A percentile compares a stretch with the other conserved stretches of the same genome.
phyloP scores from a whole-genome alignment of 2,113 vertebrate species.

The Fregata magnificens region DNA sequence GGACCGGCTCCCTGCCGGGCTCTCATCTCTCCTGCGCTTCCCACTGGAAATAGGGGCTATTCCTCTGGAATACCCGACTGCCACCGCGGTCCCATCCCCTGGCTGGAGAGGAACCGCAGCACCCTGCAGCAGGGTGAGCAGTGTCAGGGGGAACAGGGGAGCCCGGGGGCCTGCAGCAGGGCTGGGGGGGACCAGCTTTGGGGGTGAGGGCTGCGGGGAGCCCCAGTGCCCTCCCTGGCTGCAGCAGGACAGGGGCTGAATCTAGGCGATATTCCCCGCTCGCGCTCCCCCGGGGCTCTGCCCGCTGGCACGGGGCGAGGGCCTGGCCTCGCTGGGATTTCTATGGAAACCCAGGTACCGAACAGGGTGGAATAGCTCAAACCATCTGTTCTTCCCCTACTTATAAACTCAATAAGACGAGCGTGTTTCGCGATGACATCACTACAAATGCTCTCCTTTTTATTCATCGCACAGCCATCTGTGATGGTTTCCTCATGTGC shows the following conservation, averaged over 20 bases:
- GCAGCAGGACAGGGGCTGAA: background rate
- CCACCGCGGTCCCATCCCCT: rapidly evolving
- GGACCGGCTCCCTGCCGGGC: rapidly evolving
- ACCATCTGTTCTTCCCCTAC: constrained; percentile 66
- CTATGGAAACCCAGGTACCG: constrained; percentile 51
- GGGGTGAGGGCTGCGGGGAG: background rate
- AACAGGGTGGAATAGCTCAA: background rate
- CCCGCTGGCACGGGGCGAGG: rapidly evolving
- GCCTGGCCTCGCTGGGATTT: background rate
- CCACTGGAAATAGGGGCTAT: background rate
- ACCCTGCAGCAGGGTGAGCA: background rate
- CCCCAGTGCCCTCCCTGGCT: background rate
- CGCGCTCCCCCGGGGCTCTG: background rate
- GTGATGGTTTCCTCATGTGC: constrained; percentile 3
- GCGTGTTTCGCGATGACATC: constrained; percentile 13
- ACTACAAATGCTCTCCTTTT: constrained; percentile 23
- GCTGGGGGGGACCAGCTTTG: background rate
- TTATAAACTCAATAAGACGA: constrained; percentile 33
- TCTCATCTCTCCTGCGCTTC: background rate
- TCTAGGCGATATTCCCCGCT: rapidly evolving
- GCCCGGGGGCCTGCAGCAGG: background rate
- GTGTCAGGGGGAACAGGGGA: rapidly evolving
- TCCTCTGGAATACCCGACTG: rapidly evolving
- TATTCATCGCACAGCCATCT: constrained; percentile 40
- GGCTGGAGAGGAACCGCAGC: background rate